Evolutionary conservation across 92 coral and sea anemone genomes (phyloP), one percentile per base, ranked within the genome.

Genomic region (Palythoa grandis): DNA sequence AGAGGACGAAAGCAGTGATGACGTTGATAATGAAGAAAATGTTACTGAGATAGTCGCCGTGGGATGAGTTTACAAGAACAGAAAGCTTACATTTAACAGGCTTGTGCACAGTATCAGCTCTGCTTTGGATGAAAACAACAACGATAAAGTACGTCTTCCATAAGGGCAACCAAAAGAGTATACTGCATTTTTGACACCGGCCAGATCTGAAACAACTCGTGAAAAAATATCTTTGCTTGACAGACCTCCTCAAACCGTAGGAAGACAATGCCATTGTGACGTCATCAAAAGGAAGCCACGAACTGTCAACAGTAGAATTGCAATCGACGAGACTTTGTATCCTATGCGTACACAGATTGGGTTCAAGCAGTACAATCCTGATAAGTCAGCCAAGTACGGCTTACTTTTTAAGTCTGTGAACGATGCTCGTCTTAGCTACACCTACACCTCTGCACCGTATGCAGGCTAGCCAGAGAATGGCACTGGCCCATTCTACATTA

Each of bases 341-440:
- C 57, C 77, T 25, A 54, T 79, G 54, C 54, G 11, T 52, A 52
- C 54, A 52, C 54, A 52, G 54, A 52, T 52, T 52, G 54, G 7
- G 54, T 52, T 52, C 11, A 52, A 52, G 54, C 54, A 52, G 54
- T 52, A 52, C 70, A 79, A 79, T 35, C 84, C 71, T 14, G 37
- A 56, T 38, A 79, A 79, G 65, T 72, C 84, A 79, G 84, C 4
- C 14, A 79, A 60, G 84, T 79, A 79, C 40, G 84, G 84, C 54
- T 52, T 52, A 52, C 54, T 52, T 40, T 60, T 82, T 76, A 82
- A 82, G 71, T 60, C 86, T 63, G 71, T 82, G 52, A 82, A 66
- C 67, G 58, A 35, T 66, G 86, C 86, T 57, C 75, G 86, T 19
- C 65, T 61, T 50, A 58, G 75, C 53, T 82, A 47, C 73, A 57